These are phyloP conservation scores for Sarcophaga variegata DNA, from an alignment of 2,888 invertebrate genomes.

Conservation along the genomic window DNA sequence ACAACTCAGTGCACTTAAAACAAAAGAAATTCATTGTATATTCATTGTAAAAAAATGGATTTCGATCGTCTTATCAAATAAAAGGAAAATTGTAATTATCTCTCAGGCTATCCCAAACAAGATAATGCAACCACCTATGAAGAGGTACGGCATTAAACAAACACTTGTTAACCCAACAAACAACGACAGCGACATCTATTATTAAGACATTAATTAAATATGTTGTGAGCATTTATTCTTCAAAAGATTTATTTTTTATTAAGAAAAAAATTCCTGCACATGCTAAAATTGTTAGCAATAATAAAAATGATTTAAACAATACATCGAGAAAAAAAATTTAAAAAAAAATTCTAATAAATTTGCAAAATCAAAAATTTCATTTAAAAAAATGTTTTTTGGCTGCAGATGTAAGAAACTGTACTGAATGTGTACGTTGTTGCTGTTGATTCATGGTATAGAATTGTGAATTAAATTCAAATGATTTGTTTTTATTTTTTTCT, in stretches of 20 bases:
- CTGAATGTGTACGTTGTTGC: too few species aligned
- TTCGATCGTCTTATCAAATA: too few species aligned
- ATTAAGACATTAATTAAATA: conserved; percentile 40
- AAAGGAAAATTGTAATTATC: too few species aligned
- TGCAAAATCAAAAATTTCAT: neutral
- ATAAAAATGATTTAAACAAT: conserved; percentile 31
- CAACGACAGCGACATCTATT: conserved; percentile 27
- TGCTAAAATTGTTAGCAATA: conserved; percentile 26
- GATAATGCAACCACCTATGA: too few species aligned
- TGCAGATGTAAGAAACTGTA: neutral
- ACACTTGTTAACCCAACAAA: conserved; percentile 8
- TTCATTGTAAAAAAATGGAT: too few species aligned
- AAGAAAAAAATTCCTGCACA: conserved; percentile 25
- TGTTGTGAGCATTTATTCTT: neutral
- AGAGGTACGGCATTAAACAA: neutral
- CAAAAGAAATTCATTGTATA: too few species aligned
- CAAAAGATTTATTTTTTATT: neutral
- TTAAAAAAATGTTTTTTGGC: neutral
- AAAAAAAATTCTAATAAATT: conserved; percentile 8
- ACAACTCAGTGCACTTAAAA: too few species aligned
- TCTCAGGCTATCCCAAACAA: too few species aligned
- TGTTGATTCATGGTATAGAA: conserved; percentile 30
- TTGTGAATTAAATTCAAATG: conserved; percentile 37
- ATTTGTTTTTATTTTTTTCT: neutral
- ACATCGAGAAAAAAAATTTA: conserved; percentile 3